Conservation (phyloP, 2,888 invertebrate species). For the Stegophylla sp. region DNA sequence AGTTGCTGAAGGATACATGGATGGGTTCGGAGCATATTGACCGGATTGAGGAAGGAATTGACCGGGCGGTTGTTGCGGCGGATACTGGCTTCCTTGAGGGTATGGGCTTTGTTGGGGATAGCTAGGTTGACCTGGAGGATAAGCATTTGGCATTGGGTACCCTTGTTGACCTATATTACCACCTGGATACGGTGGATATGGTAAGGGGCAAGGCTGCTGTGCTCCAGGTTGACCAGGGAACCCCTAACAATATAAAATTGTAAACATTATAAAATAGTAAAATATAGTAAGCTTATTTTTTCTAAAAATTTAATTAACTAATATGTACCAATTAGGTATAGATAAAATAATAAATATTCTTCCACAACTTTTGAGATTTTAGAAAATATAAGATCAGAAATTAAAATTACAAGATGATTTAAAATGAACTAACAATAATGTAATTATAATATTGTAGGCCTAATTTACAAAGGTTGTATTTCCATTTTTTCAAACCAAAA, state of each 20-base stretch:
- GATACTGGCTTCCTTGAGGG: slow-evolving; percentile 62
- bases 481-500: no score
- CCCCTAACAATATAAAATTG: slow-evolving; percentile 61
- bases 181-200: slow-evolving; percentile 62
- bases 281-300: background rate
- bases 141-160: slow-evolving; percentile 58
- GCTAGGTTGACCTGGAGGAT: slow-evolving; percentile 61
- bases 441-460: no score
- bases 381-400: no score
- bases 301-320: no score
- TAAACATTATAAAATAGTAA: background rate
- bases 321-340: no score
- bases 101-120: slow-evolving; percentile 62
- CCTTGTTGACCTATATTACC: slow-evolving; percentile 52
- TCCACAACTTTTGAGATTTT: no score
- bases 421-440: no score
- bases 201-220: slow-evolving; percentile 61
- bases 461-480: no score
- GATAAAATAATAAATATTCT: no score
- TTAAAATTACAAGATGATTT: no score
- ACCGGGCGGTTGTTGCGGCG: slow-evolving; percentile 61
- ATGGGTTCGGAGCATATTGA: slow-evolving; percentile 56
- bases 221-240: slow-evolving; percentile 61
- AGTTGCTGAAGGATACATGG: no score
- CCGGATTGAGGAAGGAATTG: slow-evolving; percentile 61